Base-by-base conservation (phyloP, 2,797 vertebrate species). In the Manis pentadactyla region DNA sequence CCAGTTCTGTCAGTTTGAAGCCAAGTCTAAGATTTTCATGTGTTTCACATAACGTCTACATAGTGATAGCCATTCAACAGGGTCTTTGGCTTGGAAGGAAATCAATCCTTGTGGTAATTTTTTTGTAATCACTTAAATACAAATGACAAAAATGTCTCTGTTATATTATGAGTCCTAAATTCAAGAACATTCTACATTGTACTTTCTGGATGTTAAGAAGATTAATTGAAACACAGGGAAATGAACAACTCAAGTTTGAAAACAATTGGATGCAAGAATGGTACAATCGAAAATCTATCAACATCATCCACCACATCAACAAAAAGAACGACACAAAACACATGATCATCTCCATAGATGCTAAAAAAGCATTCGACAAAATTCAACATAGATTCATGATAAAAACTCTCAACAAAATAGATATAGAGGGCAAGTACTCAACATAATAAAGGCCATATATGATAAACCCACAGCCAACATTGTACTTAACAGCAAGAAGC, bases 151-250 rank as follows among this genome's bases (percentile, higher is more conserved):
- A 87, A 75, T 51, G 4, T 63, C 27, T 94, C 14, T 66, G 85
- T 63, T 75, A 57, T 83, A 77, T 64, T 61, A 77, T 59, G 18
- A 86, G 13, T 57, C 27, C 64, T 51, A 74, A 82, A 85, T 96
- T 83, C 19, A 73, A 64, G 64, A 90, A 64, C 23, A 37, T 86
- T 91, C 31, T 89, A 59, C 46, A 55, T 49, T 51, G 13, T 89
- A 71, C 71, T 78, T 13, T 87, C 7, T 84, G 34, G 8, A 66
- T 95, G 23, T 90, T 93, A 86, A 90, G 37, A 97, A 86, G 63
- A 79, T 90, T 74, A 90, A 94, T 63, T 96, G 31, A 91, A 78
- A 90, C 3, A 53, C n/a, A 64, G 39, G 34, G 59, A 93, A 87
- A 84, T 71, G 92, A 73, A 31, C 42, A 94, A 46, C 23, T 91